These are phyloP conservation scores for Periphyllus acericola DNA, from an alignment of 2,888 invertebrate genomes.

Conservation along the genomic window DNA sequence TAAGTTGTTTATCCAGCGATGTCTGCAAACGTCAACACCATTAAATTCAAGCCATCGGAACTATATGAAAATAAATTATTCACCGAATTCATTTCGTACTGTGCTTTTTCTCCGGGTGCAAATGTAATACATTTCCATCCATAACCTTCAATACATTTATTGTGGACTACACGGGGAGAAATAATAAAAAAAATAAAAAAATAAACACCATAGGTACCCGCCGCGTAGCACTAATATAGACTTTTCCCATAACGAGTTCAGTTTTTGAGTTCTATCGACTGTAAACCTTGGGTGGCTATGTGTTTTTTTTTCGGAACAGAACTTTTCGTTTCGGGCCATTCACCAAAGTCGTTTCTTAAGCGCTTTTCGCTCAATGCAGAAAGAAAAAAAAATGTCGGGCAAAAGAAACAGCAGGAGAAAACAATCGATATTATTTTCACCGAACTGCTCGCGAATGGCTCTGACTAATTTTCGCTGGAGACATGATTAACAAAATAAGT, in stretches of 20 bases:
- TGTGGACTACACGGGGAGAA: background rate
- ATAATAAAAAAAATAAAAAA: background rate
- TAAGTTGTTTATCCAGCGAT: constrained; percentile 43
- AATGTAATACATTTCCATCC: background rate
- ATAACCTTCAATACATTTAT: background rate
- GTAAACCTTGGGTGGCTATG: constrained; percentile 10
- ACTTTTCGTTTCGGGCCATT: constrained; percentile 54
- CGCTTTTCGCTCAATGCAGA: constrained; percentile 20
- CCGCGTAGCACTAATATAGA: constrained; percentile 31
- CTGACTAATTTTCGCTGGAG: background rate
- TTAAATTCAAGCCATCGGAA: constrained; percentile 11
- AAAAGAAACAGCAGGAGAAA: background rate
- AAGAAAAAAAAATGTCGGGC: background rate
- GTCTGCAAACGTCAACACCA: constrained; percentile 51
- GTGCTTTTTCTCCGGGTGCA: constrained; percentile 3
- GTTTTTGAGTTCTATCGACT: constrained; percentile 47
- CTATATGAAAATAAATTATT: constrained; percentile 49
- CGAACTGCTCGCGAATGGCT: background rate
- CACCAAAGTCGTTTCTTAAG: constrained; percentile 32
- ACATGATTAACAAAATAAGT: background rate
- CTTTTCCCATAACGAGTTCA: constrained; percentile 26
- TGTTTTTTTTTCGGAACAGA: background rate
- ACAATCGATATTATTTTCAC: constrained; percentile 5
- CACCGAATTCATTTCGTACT: constrained; percentile 9
- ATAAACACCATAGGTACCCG: constrained; percentile 15